A percentile compares a stretch with the other conserved stretches of the same genome.
These are phyloP conservation scores for Euzophera pinguis DNA, from an alignment of 2,888 invertebrate species.

Conservation along the genomic window DNA sequence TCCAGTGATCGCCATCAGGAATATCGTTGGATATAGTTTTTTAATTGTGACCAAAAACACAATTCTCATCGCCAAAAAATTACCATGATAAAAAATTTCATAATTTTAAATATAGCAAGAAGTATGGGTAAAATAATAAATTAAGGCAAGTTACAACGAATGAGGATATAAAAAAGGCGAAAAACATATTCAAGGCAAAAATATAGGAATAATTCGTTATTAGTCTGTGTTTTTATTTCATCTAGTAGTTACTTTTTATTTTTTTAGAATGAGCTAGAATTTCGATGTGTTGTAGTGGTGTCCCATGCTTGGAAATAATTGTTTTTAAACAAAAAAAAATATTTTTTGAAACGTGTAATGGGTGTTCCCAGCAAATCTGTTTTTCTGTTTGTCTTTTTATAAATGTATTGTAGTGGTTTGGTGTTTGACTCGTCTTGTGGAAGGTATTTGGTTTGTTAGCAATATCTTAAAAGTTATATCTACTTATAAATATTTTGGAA, in stretches of 20 bases:
- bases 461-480: slow-evolving; percentile 48
- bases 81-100: too few relatives aligned
- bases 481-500: slow-evolving; percentile 37
- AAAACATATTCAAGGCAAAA: slow-evolving; percentile 46
- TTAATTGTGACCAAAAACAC: too few relatives aligned
- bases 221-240: slow-evolving; percentile 44
- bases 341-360: slow-evolving; percentile 73
- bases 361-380: slow-evolving; percentile 46
- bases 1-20: too few relatives aligned
- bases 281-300: slow-evolving; percentile 63
- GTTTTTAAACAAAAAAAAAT: slow-evolving; percentile 60
- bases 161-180: background rate
- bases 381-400: slow-evolving; percentile 21
- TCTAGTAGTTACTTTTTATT: slow-evolving; percentile 44
- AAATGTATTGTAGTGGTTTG: slow-evolving; percentile 19
- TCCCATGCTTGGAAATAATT: slow-evolving; percentile 43
- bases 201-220: slow-evolving; percentile 36
- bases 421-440: slow-evolving; percentile 27
- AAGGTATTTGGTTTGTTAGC: slow-evolving; percentile 30
- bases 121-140: background rate
- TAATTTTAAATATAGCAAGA: too few relatives aligned
- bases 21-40: too few relatives aligned
- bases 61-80: too few relatives aligned
- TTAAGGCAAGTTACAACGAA: slow-evolving; percentile 1
- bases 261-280: slow-evolving; percentile 67